phyloP scores from a whole-genome alignment of 1,140 invertebrate genomes.

The Lordiphosa clarofinis region DNA sequence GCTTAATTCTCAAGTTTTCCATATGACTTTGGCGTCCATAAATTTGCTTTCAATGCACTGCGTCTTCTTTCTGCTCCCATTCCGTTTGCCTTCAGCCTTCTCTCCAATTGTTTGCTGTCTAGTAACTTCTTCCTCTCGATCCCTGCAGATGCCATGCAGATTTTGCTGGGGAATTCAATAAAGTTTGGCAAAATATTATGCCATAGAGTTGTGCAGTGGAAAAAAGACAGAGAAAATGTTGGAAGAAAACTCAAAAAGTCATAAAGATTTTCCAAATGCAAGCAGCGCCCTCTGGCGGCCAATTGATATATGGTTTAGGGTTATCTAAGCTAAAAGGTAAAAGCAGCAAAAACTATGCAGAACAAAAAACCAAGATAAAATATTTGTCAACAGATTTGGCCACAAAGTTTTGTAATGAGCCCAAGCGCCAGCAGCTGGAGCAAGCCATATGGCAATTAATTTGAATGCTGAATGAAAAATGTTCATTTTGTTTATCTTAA shows the following conservation, averaged over 20 bases:
- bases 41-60: constrained; percentile 67
- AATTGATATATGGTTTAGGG: constrained; percentile 53
- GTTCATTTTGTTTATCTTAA: constrained; percentile 51
- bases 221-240: constrained; percentile 10
- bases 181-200: constrained; percentile 76
- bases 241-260: constrained; percentile 52
- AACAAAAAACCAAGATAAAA: constrained; percentile 1
- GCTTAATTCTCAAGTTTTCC: constrained; percentile 66
- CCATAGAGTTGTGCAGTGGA: constrained; percentile 39
- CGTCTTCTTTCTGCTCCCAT: constrained; percentile 8
- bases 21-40: constrained; percentile 65
- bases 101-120: constrained; percentile 46
- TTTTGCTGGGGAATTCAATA: constrained; percentile 70
- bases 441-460: constrained; percentile 50
- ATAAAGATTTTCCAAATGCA: constrained; percentile 61
- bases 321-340: constrained; percentile 37
- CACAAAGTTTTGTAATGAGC: constrained; percentile 16
- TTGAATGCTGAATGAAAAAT: constrained; percentile 34
- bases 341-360: constrained; percentile 5
- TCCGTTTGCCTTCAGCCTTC: constrained; percentile 1
- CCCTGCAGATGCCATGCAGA: constrained; percentile 52
- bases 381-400: constrained; percentile 8
- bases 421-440: constrained; percentile 23
- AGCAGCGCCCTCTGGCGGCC: constrained; percentile 44
- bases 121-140: constrained; percentile 37